These are phyloP conservation scores for Hartigia nigra DNA, from an alignment of 2,888 invertebrate genomes.

Conservation along the genomic window DNA sequence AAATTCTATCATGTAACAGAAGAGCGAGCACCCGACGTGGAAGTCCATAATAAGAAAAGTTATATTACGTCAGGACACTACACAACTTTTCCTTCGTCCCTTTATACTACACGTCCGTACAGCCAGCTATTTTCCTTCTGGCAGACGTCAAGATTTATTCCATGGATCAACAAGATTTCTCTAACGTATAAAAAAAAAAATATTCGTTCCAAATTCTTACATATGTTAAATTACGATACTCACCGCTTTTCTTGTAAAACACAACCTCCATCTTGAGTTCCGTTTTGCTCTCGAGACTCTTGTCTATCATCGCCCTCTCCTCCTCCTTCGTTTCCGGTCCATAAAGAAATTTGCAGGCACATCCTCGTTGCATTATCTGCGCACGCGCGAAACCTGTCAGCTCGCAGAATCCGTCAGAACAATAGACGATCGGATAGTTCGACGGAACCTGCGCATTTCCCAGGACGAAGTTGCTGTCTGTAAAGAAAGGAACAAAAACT, in stretches of 20 bases:
- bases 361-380: slow-evolving; percentile 97
- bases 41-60: not conserved
- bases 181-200: not conserved
- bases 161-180: not conserved
- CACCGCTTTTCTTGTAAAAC: slow-evolving; percentile 95
- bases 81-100: not conserved
- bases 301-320: slow-evolving; percentile 89
- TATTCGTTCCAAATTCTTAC: slow-evolving; percentile 49
- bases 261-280: slow-evolving; percentile 94
- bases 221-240: slow-evolving; percentile 58
- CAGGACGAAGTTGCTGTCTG: slow-evolving; percentile 97
- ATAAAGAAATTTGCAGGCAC: slow-evolving; percentile 94
- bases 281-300: slow-evolving; percentile 87
- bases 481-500: slow-evolving; percentile 47
- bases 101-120: not conserved
- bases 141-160: not conserved
- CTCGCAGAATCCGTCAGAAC: slow-evolving; percentile 96
- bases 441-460: slow-evolving; percentile 93
- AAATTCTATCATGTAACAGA: no score
- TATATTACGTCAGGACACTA: not conserved
- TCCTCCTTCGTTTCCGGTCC: slow-evolving; percentile 92
- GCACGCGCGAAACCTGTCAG: slow-evolving; percentile 93
- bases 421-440: slow-evolving; percentile 93
- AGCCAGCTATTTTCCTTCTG: not conserved
- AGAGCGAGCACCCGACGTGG: no score